Base-by-base conservation (phyloP, 2,113 vertebrate genomes). In the Nothocercus nigrocapillus region DNA sequence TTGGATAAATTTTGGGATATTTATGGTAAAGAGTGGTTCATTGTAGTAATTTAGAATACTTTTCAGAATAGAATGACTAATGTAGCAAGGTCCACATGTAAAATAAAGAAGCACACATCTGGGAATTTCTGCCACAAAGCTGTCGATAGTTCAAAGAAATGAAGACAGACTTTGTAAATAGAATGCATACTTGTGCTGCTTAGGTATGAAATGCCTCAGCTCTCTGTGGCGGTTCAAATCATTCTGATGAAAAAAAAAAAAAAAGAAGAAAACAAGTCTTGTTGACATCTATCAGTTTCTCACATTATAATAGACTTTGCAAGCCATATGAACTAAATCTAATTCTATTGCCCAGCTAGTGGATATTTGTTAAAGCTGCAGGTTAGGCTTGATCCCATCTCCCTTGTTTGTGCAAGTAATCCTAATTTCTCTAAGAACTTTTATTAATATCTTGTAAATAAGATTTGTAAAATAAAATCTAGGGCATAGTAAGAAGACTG, bases 371-470 rank as follows among this genome's bases (percentile, higher is more conserved):
- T 72, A 67, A 88, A 93, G 19, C 32, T 78, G 3, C 19, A 78
- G 63, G 22, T 9, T 51, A 30, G 7, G 15, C 14, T 15, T 85
- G 67, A 93, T 83, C 22, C 6, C 90, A 47, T 83, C 56, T 59
- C 18, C 32, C 19, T 74, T 58, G 2, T 56, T 90, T 77, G 32
- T 5, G 13, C 69, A n/a, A 80, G 13, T 42, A 90, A 95, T 72
- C 42, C 56, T 94, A 82, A 94, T 67, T 93, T 72, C 30, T 74
- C 40, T 70, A 81, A 94, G 56, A 93, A 83, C 51, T 78, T 75
- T 75, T 93, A 90, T 25, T 67, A 73, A 44, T 78, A 92, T 72
- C 21, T 81, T 64, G 42, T 49, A 87, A 79, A 77, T 56, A 67
- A 36, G 32, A 88, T 91, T 93, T 88, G 21, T 72, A 78, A 83